Base-by-base conservation (phyloP, 2,888 invertebrate genomes). In the Selenia dentaria region DNA sequence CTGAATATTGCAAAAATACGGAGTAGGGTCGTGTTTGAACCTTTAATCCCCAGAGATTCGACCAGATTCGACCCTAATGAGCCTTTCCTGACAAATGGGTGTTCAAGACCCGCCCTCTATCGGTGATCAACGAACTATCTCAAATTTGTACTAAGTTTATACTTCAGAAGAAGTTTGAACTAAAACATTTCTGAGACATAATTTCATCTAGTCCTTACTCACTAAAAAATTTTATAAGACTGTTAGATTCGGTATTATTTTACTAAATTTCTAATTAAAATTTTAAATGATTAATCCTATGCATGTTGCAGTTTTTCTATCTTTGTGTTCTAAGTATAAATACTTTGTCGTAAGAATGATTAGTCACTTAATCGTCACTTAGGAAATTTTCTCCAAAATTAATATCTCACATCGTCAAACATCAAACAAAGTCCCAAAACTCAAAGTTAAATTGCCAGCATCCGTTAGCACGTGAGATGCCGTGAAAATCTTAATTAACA, bases 401-500 rank as follows among this genome's bases (percentile, higher is more conserved):
- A 27, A 42, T 34, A 16, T 26, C 16, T 54, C 44, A 43, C 62
- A 66, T 64, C 24, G 41, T 40, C 29, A 53, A 37, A 43, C 38
- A 41, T 47, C 45, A 46, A 47, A 42, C 51, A 65, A 62, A 71
- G 67, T 67, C 70, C 58, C 34, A 66, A 74, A 79, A 76, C 73
- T 80, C 76, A 70, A 83, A 84, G 80, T 84, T 79, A 86, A 87
- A 88, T 89, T 81, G 65, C 79, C 51, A 64, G 59, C 86, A 88
- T 88, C 82, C 76, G 76, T 87, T 83, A 73, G 69, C 81, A 80
- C 82, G 80, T 84, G 81, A 79, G 80, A 76, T 72, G 70, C 76
- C 75, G 88, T 81, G 84, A 86, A 89, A 88, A 86, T 89, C 88
- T 89, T 90, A 90, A 90, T 89, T 89, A 90, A 88, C 85, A 85